Evolutionary conservation across 2,797 vertebrate genomes (phyloP).

Genomic region (Vireo griseus): DNA sequence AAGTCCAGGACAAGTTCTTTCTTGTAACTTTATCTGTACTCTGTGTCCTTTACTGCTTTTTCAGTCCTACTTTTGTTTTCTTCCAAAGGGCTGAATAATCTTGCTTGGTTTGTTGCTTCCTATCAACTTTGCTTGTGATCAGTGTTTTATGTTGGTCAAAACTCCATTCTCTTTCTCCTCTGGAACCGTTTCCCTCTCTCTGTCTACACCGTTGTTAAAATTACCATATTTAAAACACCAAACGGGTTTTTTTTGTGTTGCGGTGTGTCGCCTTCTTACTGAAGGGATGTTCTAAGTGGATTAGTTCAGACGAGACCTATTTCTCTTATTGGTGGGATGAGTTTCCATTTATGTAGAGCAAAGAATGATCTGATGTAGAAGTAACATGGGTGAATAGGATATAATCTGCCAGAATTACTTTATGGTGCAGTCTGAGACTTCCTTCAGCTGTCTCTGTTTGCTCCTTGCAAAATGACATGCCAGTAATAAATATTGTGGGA

Average conservation of each 20-base stretch:
- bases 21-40: not conserved
- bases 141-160: not conserved
- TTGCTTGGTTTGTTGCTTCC: not conserved
- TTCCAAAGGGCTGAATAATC: not conserved
- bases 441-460: not conserved
- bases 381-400: not conserved
- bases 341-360: accelerated
- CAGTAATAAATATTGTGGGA: not conserved
- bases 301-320: not conserved
- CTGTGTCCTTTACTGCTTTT: not conserved
- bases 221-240: not conserved
- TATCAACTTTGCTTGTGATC: not conserved
- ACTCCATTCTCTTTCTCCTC: not conserved
- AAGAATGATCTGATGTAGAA: not conserved
- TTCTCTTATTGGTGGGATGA: not conserved
- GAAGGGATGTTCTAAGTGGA: not conserved
- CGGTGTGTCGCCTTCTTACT: not conserved
- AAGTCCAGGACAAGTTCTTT: not conserved
- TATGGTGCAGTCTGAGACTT: not conserved
- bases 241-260: not conserved
- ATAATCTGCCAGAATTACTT: not conserved
- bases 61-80: not conserved
- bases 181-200: not conserved
- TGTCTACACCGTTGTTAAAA: not conserved
- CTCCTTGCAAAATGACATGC: not conserved